Conservation (phyloP, 2,888 invertebrate species). For the Sclerodermus sp. region DNA sequence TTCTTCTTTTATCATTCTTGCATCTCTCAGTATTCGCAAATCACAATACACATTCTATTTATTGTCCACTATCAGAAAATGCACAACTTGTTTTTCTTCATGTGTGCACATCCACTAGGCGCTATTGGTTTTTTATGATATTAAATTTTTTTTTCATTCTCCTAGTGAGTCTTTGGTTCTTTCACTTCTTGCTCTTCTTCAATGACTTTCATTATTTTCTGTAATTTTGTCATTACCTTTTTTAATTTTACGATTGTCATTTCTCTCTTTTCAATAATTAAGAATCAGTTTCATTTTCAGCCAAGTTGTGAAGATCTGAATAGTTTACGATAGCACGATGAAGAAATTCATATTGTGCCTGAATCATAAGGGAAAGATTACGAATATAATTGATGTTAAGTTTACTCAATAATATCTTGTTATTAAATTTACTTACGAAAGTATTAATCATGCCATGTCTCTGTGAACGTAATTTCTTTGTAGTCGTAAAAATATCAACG, state of each 20-base stretch:
- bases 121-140: too few relatives aligned
- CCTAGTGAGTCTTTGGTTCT: conserved; percentile 5
- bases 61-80: too few relatives aligned
- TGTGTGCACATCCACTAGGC: too few relatives aligned
- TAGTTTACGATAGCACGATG: conserved; percentile 90
- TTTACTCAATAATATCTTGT: neutral
- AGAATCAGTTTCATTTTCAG: conserved; percentile 59
- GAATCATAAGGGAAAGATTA: conserved; percentile 44
- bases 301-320: conserved; percentile 81
- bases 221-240: conserved; percentile 19
- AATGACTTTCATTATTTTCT: conserved; percentile 20
- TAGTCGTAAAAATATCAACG: conserved; percentile 83
- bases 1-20: too few relatives aligned
- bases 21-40: too few relatives aligned
- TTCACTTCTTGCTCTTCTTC: conserved; percentile 4
- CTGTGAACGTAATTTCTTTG: conserved; percentile 82
- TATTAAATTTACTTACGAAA: conserved; percentile 66
- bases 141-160: neutral
- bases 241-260: conserved; percentile 14
- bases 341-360: conserved; percentile 92
- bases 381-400: neutral
- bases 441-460: conserved; percentile 82
- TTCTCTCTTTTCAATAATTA: conserved; percentile 31
- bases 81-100: too few relatives aligned
- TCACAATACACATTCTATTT: too few relatives aligned